Evolutionary conservation across 2,797 vertebrate species (phyloP).

Genomic region (Borostomias antarcticus): DNA sequence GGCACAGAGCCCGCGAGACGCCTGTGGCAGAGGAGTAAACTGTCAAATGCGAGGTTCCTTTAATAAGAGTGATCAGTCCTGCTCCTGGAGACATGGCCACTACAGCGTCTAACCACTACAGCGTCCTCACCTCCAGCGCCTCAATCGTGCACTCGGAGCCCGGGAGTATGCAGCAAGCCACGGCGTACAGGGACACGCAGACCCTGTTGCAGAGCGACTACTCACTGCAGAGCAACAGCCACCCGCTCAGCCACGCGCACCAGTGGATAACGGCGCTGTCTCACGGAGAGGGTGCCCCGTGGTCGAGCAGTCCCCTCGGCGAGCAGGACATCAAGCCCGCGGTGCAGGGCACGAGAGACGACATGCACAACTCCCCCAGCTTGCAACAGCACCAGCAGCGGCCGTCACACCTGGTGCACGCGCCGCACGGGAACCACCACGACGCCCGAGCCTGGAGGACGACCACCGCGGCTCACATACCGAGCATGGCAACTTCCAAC

Average conservation of each 20-base stretch:
- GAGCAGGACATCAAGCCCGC: conserved; percentile 95
- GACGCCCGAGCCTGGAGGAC: conserved; percentile 86
- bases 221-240: conserved; percentile 93
- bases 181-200: conserved; percentile 93
- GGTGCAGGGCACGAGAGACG: conserved; percentile 87
- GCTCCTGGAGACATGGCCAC: conserved; percentile 98
- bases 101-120: conserved; percentile 98
- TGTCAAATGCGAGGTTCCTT: conserved; percentile 96
- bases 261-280: conserved; percentile 97
- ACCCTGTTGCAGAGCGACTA: conserved; percentile 95
- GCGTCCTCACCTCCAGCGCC: conserved; percentile 93
- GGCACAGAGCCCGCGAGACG: conserved; percentile 82
- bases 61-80: conserved; percentile 91
- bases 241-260: conserved; percentile 97
- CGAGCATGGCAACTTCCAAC: conserved; percentile 90
- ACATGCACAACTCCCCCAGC: conserved; percentile 84
- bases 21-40: conserved; percentile 87
- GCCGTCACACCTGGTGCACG: conserved; percentile 91
- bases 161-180: conserved; percentile 91
- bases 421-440: conserved; percentile 88
- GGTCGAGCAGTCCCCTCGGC: conserved; percentile 88
- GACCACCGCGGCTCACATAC: conserved; percentile 87
- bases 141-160: conserved; percentile 95
- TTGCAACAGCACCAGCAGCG: conserved; percentile 88
- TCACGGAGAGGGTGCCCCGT: conserved; percentile 90